Percentiles rank a stretch among this genome's conserved stretches.
These are phyloP conservation scores for Stenolophus ochropezus DNA, from an alignment of 2,888 invertebrate species.

Conservation along the genomic window DNA sequence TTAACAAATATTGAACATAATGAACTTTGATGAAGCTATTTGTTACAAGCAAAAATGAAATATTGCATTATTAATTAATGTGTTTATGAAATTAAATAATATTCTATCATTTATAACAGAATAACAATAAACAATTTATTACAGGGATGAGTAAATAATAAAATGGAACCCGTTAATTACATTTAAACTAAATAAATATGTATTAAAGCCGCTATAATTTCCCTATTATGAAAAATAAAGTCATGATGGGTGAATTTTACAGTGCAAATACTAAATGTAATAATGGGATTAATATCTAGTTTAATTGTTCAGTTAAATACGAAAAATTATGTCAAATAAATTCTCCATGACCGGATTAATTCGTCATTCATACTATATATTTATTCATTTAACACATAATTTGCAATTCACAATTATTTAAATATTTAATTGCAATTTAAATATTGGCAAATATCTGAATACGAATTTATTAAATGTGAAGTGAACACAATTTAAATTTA, in stretches of 20 bases:
- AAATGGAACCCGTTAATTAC: background rate
- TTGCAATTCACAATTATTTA: background rate
- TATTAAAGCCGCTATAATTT: background rate
- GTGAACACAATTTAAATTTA: no score
- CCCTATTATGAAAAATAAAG: background rate
- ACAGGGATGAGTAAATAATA: background rate
- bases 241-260: background rate
- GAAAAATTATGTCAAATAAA: background rate
- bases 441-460: no score
- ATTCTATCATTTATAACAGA: background rate
- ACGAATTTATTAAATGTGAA: no score
- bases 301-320: background rate
- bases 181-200: background rate
- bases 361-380: background rate
- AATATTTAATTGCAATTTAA: no score
- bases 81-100: slow-evolving; percentile 9
- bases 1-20: slow-evolving; percentile 12
- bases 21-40: slow-evolving; percentile 11
- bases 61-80: background rate
- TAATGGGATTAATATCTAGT: background rate
- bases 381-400: background rate
- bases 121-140: background rate
- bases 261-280: background rate
- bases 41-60: slow-evolving; percentile 4
- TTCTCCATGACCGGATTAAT: background rate